Percentiles rank a stretch among this genome's conserved stretches.
phyloP scores from a whole-genome alignment of 2,888 invertebrate genomes.

The Papilio protenor region DNA sequence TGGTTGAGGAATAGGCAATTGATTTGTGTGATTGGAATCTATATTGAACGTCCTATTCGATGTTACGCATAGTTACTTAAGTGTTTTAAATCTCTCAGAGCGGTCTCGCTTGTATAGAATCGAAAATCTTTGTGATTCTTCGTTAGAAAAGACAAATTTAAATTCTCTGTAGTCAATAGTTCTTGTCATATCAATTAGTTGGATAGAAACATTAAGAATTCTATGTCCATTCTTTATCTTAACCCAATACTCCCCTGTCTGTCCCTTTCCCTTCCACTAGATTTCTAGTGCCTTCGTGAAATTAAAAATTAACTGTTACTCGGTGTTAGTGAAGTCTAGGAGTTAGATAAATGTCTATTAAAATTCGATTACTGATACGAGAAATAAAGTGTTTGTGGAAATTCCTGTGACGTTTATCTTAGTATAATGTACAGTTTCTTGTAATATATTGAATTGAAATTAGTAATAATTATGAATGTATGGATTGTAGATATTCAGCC shows the following conservation, averaged over 20 bases:
- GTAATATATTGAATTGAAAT: conserved; percentile 7
- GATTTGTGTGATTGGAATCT: conserved; percentile 40
- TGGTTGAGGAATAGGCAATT: conserved; percentile 10
- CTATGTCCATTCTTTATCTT: conserved; percentile 30
- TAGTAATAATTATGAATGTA: conserved; percentile 18
- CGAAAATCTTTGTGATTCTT: conserved; percentile 42
- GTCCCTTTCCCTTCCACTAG: conserved; percentile 68
- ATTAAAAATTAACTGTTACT: conserved; percentile 61
- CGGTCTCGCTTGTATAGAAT: conserved; percentile 54
- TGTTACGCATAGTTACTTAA: conserved; percentile 62
- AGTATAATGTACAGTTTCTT: conserved; percentile 34
- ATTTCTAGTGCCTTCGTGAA: conserved; percentile 77
- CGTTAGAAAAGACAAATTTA: conserved; percentile 50
- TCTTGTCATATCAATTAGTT: conserved; percentile 38
- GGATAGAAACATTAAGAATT: conserved; percentile 41
- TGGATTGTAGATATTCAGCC: conserved; percentile 8
- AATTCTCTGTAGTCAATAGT: conserved; percentile 47
- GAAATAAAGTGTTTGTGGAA: conserved; percentile 11
- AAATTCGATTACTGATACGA: conserved; percentile 44
- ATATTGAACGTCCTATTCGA: conserved; percentile 47
- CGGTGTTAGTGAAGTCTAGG: conserved; percentile 75
- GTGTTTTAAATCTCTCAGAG: conserved; percentile 58
- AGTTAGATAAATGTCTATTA: conserved; percentile 56
- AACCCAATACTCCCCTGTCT: conserved; percentile 31
- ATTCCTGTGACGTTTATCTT: background rate